These are phyloP conservation scores for Pomatorhinus ruficollis DNA, from an alignment of 2,113 vertebrate species.

Conservation along the genomic window DNA sequence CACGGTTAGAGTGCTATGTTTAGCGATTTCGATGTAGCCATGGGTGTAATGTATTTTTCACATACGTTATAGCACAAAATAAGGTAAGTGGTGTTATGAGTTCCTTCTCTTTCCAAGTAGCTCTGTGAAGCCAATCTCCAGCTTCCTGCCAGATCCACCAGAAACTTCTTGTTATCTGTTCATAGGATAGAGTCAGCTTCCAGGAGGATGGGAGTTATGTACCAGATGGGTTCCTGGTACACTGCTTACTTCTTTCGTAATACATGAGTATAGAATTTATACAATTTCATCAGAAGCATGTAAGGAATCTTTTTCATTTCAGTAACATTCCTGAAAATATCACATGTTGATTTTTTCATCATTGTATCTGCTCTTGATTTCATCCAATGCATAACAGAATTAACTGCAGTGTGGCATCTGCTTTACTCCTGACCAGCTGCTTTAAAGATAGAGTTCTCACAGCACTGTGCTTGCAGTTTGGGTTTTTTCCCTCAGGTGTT, in stretches of 20 bases:
- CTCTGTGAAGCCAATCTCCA: not conserved
- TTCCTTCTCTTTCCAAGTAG: not conserved
- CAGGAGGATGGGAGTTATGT: not conserved
- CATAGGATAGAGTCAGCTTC: not conserved
- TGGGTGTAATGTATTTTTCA: not conserved
- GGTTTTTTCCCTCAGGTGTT: not conserved
- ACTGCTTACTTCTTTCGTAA: not conserved
- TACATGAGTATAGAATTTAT: not conserved
- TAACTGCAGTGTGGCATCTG: not conserved
- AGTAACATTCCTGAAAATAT: not conserved
- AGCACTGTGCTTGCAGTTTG: not conserved
- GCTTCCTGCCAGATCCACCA: not conserved
- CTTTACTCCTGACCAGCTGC: not conserved
- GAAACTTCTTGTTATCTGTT: not conserved
- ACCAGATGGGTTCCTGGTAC: not conserved
- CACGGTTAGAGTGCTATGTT: fast-evolving
- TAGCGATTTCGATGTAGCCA: not conserved
- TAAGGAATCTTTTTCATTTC: not conserved
- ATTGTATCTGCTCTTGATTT: not conserved
- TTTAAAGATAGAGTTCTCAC: not conserved
- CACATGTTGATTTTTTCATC: not conserved
- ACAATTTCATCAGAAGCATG: not conserved
- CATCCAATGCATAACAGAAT: not conserved
- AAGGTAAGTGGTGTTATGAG: not conserved
- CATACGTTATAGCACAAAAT: not conserved